Evolutionary conservation across 2,888 invertebrate genomes (phyloP).

Genomic region (Apoda limacodes): DNA sequence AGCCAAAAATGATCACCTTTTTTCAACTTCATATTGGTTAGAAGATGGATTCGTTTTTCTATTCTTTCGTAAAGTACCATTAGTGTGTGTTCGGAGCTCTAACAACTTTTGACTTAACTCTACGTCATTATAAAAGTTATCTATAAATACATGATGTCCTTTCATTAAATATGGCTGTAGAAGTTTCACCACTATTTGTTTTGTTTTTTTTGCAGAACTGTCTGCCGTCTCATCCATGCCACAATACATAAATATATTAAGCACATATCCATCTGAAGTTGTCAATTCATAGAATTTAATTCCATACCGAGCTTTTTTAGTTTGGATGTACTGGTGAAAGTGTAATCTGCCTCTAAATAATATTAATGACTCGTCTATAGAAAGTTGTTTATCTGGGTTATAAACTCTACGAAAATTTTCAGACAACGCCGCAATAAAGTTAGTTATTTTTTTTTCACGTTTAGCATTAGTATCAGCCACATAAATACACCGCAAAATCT

Average conservation of each 20-base stretch:
- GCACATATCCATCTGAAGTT: constrained; percentile 6
- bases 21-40: constrained; percentile 12
- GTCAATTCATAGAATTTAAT: constrained; percentile 8
- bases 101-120: constrained; percentile 11
- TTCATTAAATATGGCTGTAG: constrained; percentile 10
- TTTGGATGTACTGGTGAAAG: constrained; percentile 20
- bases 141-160: constrained; percentile 15
- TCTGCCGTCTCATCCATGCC: constrained; percentile 3
- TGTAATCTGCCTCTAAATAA: constrained; percentile 17
- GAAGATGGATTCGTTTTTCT: constrained; percentile 15
- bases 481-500: constrained; percentile 17
- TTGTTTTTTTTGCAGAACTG: constrained; percentile 7
- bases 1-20: constrained; percentile 15
- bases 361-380: constrained; percentile 21
- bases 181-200: constrained; percentile 10
- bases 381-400: constrained; percentile 12
- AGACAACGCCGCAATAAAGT: constrained; percentile 11
- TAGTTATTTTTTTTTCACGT: constrained; percentile 12
- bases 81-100: constrained; percentile 9
- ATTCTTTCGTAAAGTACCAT: constrained; percentile 14
- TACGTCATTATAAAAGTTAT: too few species aligned
- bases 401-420: constrained; percentile 12
- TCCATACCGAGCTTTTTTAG: constrained; percentile 8
- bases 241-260: constrained; percentile 8
- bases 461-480: constrained; percentile 11